These are phyloP conservation scores for Loripinus fragilis DNA, from an alignment of 2,888 invertebrate species.

Conservation along the genomic window DNA sequence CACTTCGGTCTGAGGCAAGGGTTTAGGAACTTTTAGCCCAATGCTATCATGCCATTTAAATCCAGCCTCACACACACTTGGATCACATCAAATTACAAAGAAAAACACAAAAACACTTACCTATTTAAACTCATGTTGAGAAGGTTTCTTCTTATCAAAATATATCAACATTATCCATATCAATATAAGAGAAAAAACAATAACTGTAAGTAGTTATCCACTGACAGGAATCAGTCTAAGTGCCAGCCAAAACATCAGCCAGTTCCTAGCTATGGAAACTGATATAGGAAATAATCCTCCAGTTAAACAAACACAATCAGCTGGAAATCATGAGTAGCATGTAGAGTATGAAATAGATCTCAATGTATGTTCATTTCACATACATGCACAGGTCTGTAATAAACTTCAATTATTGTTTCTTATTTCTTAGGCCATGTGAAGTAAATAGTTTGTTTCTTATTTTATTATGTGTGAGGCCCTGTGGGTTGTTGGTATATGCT, in stretches of 20 bases:
- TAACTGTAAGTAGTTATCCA: constrained; percentile 8
- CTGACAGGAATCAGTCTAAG: neutral
- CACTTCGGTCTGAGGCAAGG: too few relatives aligned
- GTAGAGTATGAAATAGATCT: neutral
- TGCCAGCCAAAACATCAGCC: neutral
- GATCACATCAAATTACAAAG: too few relatives aligned
- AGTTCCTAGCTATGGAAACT: constrained; percentile 10
- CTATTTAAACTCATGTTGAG: constrained; percentile 47
- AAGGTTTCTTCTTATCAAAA: constrained; percentile 30
- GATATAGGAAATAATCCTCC: constrained; percentile 12
- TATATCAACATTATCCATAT: constrained; percentile 31
- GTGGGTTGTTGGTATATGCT: too few relatives aligned
- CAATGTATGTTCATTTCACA: neutral
- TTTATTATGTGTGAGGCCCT: too few relatives aligned
- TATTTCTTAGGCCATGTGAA: too few relatives aligned
- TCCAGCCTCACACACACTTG: neutral
- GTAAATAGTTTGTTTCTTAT: too few relatives aligned
- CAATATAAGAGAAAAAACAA: constrained; percentile 16
- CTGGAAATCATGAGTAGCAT: neutral
- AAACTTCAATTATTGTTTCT: too few relatives aligned
- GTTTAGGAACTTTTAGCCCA: too few relatives aligned
- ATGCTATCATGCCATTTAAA: too few relatives aligned
- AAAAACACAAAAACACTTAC: constrained; percentile 31
- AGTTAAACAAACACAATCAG: constrained; percentile 16
- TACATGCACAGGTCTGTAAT: too few relatives aligned